Evolutionary conservation across 2,888 invertebrate genomes (phyloP), one percentile per base, ranked within the genome.

Genomic region (Pycnomerus fuliginosus): DNA sequence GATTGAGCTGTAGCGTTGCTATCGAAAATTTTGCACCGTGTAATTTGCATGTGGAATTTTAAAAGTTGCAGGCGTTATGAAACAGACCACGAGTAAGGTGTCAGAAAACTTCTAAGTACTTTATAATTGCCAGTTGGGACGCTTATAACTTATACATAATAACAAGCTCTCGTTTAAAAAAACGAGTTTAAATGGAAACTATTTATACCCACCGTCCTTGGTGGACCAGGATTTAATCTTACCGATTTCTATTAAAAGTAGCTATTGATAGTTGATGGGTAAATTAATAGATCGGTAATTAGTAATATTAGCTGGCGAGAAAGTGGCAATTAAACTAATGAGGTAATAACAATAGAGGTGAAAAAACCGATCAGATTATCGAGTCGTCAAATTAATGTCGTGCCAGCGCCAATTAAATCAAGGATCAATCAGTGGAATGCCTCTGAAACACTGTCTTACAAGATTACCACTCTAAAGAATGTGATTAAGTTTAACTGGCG

Each of bases 101-200:
- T 63, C 62, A 64, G 63, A 62, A 62, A 53, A 60, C 52, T 57
- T 64, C 61, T 65, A 67, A 67, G 65, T 63, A 62, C 60, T 64
- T 65, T 67, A 67, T 67, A 67, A 67, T 67, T 67, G 63, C 50
- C 53, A 55, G 61, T 56, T 65, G 53, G 51, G 41, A 41, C 48
- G 43, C 33, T 55, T 50, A 56, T 53, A 58, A 55, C 48, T 55
- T 51, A 48, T 58, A 58, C n/a, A 60, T 60, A 58, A 60, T 27
- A 23, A 42, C 8, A 28, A 28, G 13, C 10, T 28, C 12, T 12
- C 28, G 28, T 28, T 28, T n/a, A 23, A 23, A 4, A 4, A 23
- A 13, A 25, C 7, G 10, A 5, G 27, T 28, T 28, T 2, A 28
- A 28, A 28, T 3, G 28, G 28, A 10, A 10, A 25, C 20, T 20